Conservation (phyloP, 2,888 invertebrate genomes). For the Furcula furcula region DNA sequence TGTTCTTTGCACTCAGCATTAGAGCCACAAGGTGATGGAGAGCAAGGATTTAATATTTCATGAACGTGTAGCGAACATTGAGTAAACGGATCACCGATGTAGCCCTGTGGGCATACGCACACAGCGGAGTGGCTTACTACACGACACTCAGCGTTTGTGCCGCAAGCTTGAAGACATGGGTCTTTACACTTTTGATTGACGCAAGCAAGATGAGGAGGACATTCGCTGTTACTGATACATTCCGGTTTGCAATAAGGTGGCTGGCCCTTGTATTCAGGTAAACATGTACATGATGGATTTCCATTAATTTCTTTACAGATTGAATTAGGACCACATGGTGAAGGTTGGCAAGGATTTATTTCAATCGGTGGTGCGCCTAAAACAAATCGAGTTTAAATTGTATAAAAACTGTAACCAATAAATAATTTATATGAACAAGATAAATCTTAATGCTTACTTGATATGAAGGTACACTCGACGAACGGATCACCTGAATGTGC, state of each 20-base stretch:
- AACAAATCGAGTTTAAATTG: too few relatives aligned
- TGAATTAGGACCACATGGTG: constrained; percentile 90
- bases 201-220: constrained; percentile 86
- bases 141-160: constrained; percentile 86
- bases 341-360: constrained; percentile 87
- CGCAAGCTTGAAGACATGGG: constrained; percentile 88
- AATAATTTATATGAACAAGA: constrained; percentile 1
- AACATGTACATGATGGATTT: constrained; percentile 88
- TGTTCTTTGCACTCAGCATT: constrained; percentile 86
- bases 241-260: constrained; percentile 91
- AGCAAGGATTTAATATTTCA: constrained; percentile 83
- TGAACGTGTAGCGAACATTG: constrained; percentile 76
- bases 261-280: constrained; percentile 85
- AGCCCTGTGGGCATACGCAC: constrained; percentile 86
- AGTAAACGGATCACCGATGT: constrained; percentile 84
- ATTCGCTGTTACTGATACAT: constrained; percentile 90
- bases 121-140: constrained; percentile 90
- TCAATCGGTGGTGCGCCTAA: constrained; percentile 46
- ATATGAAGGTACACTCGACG: constrained; percentile 66
- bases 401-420: not conserved
- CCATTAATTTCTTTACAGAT: constrained; percentile 86
- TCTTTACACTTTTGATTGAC: constrained; percentile 87
- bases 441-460: constrained; percentile 46
- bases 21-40: constrained; percentile 87
- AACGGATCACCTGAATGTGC: constrained; percentile 86